A percentile compares a stretch with the other conserved stretches of the same genome.
These are phyloP conservation scores for Tonatia bakeri DNA, from an alignment of 2,113 vertebrate genomes.

Conservation along the genomic window DNA sequence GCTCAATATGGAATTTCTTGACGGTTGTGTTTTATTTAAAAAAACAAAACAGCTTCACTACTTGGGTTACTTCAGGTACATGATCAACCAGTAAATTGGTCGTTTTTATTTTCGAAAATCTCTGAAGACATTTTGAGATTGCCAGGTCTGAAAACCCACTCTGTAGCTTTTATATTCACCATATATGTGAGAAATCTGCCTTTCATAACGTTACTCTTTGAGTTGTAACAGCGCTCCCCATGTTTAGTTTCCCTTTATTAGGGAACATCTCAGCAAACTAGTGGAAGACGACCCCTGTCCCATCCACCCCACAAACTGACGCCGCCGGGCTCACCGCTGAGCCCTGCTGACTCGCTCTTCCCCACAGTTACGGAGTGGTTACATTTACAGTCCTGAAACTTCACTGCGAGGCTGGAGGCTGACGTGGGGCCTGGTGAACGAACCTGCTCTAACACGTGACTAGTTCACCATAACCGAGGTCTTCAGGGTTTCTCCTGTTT, in stretches of 20 bases:
- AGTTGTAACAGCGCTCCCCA: accelerated
- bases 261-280: too few species aligned
- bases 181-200: not conserved
- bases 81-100: not conserved
- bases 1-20: too few species aligned
- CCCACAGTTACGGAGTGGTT: too few species aligned
- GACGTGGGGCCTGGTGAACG: too few species aligned
- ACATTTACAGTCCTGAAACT: too few species aligned
- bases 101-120: not conserved
- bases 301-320: accelerated
- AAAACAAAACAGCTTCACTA: not conserved
- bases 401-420: too few species aligned
- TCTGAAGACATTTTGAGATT: not conserved
- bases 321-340: not conserved
- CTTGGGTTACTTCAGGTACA: not conserved
- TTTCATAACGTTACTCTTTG: too few species aligned
- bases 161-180: accelerated
- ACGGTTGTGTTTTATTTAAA: not conserved
- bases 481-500: not conserved
- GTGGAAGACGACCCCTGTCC: not conserved
- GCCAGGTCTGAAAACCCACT: not conserved
- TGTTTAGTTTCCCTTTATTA: not conserved
- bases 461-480: accelerated
- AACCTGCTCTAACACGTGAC: not conserved
- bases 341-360: not conserved